phyloP scores from a whole-genome alignment of 2,797 vertebrate genomes.

The Falco naumanni region DNA sequence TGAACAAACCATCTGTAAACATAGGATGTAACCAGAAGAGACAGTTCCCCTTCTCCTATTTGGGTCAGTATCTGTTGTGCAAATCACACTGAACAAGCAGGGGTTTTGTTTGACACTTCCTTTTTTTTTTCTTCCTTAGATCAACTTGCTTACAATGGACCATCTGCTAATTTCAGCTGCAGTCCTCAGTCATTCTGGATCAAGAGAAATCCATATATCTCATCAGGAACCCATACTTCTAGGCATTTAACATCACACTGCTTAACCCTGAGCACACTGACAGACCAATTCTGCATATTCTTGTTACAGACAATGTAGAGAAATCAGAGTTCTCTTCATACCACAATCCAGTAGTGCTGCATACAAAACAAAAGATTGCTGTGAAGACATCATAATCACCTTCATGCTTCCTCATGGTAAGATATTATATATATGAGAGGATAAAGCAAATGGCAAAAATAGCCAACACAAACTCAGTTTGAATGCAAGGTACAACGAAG shows the following conservation, averaged over 20 bases:
- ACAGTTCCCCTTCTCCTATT: neutral
- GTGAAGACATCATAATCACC: neutral
- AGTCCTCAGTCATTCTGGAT: neutral
- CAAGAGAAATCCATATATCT: neutral
- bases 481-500: neutral
- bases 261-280: neutral
- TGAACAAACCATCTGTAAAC: neutral
- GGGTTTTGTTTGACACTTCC: neutral
- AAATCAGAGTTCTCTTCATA: neutral
- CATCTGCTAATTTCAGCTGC: neutral
- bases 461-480: neutral
- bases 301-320: neutral
- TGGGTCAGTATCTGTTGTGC: neutral
- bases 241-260: neutral
- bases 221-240: neutral
- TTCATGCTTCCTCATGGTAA: neutral
- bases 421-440: neutral
- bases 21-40: accelerated
- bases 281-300: neutral
- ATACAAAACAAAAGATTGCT: neutral
- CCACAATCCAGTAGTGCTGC: neutral
- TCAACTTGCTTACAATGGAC: neutral
- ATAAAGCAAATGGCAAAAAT: neutral
- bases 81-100: neutral
- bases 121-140: neutral